phyloP scores from a whole-genome alignment of 2,888 invertebrate species.

The Platycheirus rosarum region DNA sequence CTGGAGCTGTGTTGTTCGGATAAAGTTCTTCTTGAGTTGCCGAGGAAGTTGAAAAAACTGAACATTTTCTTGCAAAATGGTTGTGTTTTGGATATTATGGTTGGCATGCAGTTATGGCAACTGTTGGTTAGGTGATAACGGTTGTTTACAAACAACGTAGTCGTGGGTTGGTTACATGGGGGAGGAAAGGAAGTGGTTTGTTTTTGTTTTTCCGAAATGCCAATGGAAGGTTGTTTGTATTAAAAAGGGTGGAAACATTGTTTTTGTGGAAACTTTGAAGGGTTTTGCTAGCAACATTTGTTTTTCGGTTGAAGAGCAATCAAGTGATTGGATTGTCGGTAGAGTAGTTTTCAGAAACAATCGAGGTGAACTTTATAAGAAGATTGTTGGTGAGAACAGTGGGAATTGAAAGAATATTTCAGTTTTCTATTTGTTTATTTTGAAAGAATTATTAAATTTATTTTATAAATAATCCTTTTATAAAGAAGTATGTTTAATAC shows the following conservation, averaged over 20 bases:
- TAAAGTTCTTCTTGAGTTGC: slow-evolving; percentile 8
- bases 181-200: slow-evolving; percentile 5
- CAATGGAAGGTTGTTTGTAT: background rate
- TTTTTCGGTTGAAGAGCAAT: background rate
- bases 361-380: too few species aligned
- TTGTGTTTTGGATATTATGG: slow-evolving; percentile 49
- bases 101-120: slow-evolving; percentile 50
- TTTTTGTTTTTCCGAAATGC: slow-evolving; percentile 43
- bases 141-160: slow-evolving; percentile 54
- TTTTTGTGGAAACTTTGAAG: background rate
- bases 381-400: too few species aligned
- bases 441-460: too few species aligned
- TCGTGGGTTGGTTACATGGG: background rate
- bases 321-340: background rate
- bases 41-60: slow-evolving; percentile 47
- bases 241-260: background rate
- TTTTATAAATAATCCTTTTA: too few species aligned
- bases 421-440: too few species aligned
- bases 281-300: background rate
- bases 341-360: background rate
- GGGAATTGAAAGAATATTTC: too few species aligned
- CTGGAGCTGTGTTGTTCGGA: background rate
- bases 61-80: slow-evolving; percentile 25
- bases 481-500: too few species aligned
- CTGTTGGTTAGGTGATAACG: background rate